Evolutionary conservation across 2,888 invertebrate species (phyloP).

Genomic region (Acrocyrtus sp.): DNA sequence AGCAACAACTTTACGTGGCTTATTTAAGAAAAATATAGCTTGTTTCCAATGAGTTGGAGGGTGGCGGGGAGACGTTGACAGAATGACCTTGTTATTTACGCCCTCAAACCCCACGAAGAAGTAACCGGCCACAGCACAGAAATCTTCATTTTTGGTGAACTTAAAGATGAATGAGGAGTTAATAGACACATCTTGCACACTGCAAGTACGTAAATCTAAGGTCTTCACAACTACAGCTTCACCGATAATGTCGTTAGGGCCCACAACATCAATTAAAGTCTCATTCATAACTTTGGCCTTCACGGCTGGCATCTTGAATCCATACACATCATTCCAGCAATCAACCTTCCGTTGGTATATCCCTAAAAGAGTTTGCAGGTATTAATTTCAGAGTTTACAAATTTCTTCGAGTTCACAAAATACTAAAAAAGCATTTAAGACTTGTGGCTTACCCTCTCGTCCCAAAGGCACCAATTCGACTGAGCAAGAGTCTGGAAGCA

Average conservation of each 20-base stretch:
- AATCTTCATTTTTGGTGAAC: slow-evolving; percentile 73
- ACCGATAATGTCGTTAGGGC: slow-evolving; percentile 75
- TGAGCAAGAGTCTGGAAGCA: slow-evolving; percentile 87
- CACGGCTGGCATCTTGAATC: slow-evolving; percentile 93
- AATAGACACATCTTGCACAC: slow-evolving; percentile 71
- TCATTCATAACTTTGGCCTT: slow-evolving; percentile 84
- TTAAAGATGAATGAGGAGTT: slow-evolving; percentile 64
- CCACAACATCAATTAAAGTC: slow-evolving; percentile 76
- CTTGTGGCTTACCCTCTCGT: slow-evolving; percentile 74
- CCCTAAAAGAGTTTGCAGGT: slow-evolving; percentile 68
- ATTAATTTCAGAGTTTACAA: slow-evolving; percentile 12
- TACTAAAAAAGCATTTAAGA: no score
- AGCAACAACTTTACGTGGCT: slow-evolving; percentile 76
- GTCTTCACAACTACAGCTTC: slow-evolving; percentile 74
- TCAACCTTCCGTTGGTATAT: slow-evolving; percentile 79
- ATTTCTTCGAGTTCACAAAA: no score
- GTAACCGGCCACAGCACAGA: slow-evolving; percentile 89
- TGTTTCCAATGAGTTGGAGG: slow-evolving; percentile 94
- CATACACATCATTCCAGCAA: slow-evolving; percentile 95
- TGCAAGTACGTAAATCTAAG: slow-evolving; percentile 80
- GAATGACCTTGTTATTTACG: slow-evolving; percentile 17
- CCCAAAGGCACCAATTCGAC: slow-evolving; percentile 84
- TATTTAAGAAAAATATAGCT: slow-evolving; percentile 85
- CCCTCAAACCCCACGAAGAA: slow-evolving; percentile 75
- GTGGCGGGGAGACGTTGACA: slow-evolving; percentile 70